Evolutionary conservation across 2,113 vertebrate genomes (phyloP).

Genomic region (Daboia siamensis): DNA sequence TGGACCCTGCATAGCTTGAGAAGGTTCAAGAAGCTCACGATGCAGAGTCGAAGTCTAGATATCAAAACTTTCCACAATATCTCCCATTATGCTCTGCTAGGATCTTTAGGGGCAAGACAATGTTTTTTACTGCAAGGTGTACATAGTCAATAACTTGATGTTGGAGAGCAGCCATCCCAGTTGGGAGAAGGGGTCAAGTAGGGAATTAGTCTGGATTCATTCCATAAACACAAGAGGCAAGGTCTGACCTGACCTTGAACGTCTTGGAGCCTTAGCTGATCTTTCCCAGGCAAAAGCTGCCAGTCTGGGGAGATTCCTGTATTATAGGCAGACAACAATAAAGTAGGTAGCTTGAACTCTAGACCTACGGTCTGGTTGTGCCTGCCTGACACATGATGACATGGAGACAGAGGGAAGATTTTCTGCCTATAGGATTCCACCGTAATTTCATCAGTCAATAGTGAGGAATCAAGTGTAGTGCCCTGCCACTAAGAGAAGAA

Average conservation of each 20-base stretch:
- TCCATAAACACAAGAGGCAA: too few relatives aligned
- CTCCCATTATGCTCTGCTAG: not conserved
- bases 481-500: not conserved
- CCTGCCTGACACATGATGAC: not conserved
- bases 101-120: not conserved
- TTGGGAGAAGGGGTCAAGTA: too few relatives aligned
- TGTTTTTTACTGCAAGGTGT: not conserved
- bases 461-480: not conserved
- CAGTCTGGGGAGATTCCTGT: too few relatives aligned
- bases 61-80: not conserved
- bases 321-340: too few relatives aligned
- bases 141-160: not conserved
- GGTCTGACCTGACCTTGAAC: too few relatives aligned
- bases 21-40: not conserved
- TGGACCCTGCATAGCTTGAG: not conserved
- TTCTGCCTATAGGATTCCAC: not conserved
- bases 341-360: too few relatives aligned
- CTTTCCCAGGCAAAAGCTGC: too few relatives aligned
- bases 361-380: too few relatives aligned
- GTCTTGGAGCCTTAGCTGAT: too few relatives aligned
- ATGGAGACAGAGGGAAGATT: not conserved
- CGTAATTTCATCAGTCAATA: not conserved
- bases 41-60: not conserved
- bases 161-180: too few relatives aligned
- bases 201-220: too few relatives aligned